Evolutionary conservation across 2,888 invertebrate genomes (phyloP), one percentile per base, ranked within the genome.

Genomic region (Stenolophus ochropezus): DNA sequence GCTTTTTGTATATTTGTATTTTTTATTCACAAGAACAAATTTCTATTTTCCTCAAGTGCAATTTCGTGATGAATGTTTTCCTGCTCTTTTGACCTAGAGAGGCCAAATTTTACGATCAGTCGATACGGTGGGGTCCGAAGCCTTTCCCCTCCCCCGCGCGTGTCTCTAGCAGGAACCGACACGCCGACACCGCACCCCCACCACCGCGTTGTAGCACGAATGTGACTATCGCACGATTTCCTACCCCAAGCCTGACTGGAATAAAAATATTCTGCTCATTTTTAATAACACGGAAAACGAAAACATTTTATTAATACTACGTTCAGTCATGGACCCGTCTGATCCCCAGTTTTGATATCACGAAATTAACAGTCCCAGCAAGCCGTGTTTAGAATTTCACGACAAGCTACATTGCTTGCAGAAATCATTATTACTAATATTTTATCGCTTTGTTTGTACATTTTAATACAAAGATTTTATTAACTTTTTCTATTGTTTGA

Each of bases 231-330:
- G 65, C 65, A 69, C 65, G 65, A 69, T 69, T 69, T 69, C 65
- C 65, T 27, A 33, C 65, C 65, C 33, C 65, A 69, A 33, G 33
- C 65, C 27, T 69, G 65, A 69, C 65, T 69, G 33, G 65, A 69
- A 69, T 69, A 69, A 69, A 69, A 69, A 69, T 69, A 69, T 69
- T 69, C 65, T 33, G 65, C 33, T 69, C 65, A 69, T 69, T 69
- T 69, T 69, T 69, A 69, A 69, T 69, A 69, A 69, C 33, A 69
- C 65, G 65, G 33, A 33, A 33, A 69, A 69, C 33, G 65, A 69
- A 69, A 69, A 69, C 65, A 69, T 69, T 69, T 69, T 33, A 69
- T 69, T 33, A 69, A 16, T 69, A 33, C 14, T 27, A 69, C 65
- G 65, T 18, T 16, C 65, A 69, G 65, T 69, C 65, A 69, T 69